A percentile compares a stretch with the other conserved stretches of the same genome.
Conservation (phyloP, 2,113 vertebrate genomes). For the Spheniscus mendiculus region DNA sequence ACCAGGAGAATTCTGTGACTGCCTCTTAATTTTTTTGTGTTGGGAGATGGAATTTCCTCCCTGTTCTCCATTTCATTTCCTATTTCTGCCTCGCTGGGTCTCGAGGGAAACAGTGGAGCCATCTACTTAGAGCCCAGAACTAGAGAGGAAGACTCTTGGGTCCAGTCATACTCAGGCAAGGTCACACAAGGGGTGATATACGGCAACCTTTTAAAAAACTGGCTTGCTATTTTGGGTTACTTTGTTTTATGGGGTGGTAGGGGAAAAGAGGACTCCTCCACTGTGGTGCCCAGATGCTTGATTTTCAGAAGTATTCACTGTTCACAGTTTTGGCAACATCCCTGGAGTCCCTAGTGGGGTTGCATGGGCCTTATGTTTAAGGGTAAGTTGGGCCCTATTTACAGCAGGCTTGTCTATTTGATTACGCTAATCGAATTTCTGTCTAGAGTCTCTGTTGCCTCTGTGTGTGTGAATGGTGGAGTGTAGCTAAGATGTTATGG, state of each 20-base stretch:
- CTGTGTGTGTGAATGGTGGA: not conserved
- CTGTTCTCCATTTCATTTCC: constrained; percentile 64
- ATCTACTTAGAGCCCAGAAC: constrained; percentile 36
- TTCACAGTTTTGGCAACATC: not conserved
- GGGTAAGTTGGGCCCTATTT: not conserved
- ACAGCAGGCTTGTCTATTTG: not conserved
- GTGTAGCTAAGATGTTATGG: not conserved
- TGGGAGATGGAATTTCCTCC: constrained; percentile 59
- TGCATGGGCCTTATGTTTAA: not conserved
- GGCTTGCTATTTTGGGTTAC: not conserved
- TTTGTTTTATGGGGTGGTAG: not conserved
- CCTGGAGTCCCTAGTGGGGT: not conserved
- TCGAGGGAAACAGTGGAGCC: constrained; percentile 17
- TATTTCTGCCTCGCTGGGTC: constrained; percentile 7
- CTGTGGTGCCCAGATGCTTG: not conserved
- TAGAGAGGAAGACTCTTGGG: constrained; percentile 18
- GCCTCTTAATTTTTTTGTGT: constrained; percentile 62
- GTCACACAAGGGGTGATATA: not conserved
- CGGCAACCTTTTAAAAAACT: not conserved
- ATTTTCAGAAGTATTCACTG: not conserved
- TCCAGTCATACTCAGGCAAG: constrained; percentile 14
- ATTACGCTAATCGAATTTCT: not conserved
- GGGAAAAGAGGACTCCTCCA: not conserved
- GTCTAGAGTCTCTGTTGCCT: not conserved
- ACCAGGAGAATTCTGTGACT: constrained; percentile 60